Evolutionary conservation across 2,888 invertebrate species (phyloP).

Genomic region (Dryobotodes eremita): DNA sequence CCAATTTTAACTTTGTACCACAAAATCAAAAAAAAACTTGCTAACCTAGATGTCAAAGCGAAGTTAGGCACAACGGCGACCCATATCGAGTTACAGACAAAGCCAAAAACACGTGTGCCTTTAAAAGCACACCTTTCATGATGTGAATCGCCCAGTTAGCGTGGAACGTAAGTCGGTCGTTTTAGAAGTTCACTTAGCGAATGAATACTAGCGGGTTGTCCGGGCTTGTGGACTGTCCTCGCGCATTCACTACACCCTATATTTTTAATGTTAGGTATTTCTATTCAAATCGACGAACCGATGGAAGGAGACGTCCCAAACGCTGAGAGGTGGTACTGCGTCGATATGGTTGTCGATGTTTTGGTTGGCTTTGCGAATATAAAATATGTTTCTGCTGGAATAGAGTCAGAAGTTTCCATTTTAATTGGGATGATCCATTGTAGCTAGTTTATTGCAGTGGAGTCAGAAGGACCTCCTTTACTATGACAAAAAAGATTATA

Average conservation of each 20-base stretch:
- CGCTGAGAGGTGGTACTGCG: constrained; percentile 62
- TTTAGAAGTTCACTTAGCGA: constrained; percentile 83
- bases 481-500: background rate
- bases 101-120: constrained; percentile 72
- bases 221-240: constrained; percentile 75
- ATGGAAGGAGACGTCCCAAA: constrained; percentile 75
- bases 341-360: constrained; percentile 68
- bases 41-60: constrained; percentile 25
- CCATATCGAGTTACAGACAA: constrained; percentile 68
- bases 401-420: background rate
- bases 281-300: constrained; percentile 82
- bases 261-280: constrained; percentile 86
- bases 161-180: constrained; percentile 75
- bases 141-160: constrained; percentile 78
- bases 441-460: background rate
- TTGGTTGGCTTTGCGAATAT: background rate
- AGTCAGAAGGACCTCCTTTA: background rate
- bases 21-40: background rate
- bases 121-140: constrained; percentile 78
- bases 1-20: background rate
- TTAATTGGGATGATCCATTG: background rate
- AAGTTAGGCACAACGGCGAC: constrained; percentile 26
- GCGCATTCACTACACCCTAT: constrained; percentile 82
- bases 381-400: background rate
- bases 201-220: constrained; percentile 80